Conservation (phyloP, 2,113 vertebrate species). For the Megaceryle maxima region DNA sequence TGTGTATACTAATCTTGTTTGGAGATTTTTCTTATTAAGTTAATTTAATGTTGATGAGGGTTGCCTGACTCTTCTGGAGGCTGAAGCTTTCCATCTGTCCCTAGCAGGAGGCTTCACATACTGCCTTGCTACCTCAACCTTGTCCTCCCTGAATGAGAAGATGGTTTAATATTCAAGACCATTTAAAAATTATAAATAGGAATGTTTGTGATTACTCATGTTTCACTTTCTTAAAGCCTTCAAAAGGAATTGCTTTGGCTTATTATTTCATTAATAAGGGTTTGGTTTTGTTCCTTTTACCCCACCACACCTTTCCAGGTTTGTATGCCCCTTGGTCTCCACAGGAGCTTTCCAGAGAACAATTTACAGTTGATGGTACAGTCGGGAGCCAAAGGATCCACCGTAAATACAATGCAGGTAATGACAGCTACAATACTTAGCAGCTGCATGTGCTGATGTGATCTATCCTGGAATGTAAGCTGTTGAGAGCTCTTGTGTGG, state of each 20-base stretch:
- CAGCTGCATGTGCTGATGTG: background rate
- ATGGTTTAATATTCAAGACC: background rate
- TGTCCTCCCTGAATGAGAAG: background rate
- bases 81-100: background rate
- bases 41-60: background rate
- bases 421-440: background rate
- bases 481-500: background rate
- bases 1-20: background rate
- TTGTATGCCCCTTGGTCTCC: slow-evolving; percentile 93
- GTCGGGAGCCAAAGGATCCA: slow-evolving; percentile 96
- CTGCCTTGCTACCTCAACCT: background rate
- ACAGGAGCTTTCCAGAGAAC: slow-evolving; percentile 93
- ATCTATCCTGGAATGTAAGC: background rate
- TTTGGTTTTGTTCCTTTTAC: background rate
- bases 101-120: background rate
- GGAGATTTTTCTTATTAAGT: background rate
- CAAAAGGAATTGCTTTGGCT: background rate
- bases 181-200: background rate
- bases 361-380: slow-evolving; percentile 98
- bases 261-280: background rate
- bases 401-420: slow-evolving; percentile 98
- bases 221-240: background rate
- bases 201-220: background rate
- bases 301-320: slow-evolving; percentile 73
- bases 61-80: background rate